Percentiles rank a stretch among this genome's conserved stretches.
Evolutionary conservation across 2,113 vertebrate species (phyloP).

Genomic region (Corvus cornix): DNA sequence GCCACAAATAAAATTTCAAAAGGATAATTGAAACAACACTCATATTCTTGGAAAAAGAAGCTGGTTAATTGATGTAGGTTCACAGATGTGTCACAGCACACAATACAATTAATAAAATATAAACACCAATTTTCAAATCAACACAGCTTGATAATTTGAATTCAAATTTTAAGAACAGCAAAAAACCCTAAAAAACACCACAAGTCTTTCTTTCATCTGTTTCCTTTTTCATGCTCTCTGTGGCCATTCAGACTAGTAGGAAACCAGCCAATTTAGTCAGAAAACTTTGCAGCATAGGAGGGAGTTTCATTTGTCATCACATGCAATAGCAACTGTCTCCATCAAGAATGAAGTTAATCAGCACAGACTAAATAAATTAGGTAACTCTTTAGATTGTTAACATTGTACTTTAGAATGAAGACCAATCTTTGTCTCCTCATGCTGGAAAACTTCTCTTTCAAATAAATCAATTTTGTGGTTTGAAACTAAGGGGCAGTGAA

Average conservation of each 20-base stretch:
- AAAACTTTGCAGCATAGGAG: not conserved
- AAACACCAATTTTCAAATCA: slow-evolving; percentile 62
- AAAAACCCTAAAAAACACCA: not conserved
- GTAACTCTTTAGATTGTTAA: not conserved
- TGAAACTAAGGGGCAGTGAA: not conserved
- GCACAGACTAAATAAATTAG: slow-evolving; percentile 7
- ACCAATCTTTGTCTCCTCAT: not conserved
- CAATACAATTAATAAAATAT: slow-evolving; percentile 16
- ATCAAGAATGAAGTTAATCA: slow-evolving; percentile 4
- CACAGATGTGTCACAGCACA: not conserved
- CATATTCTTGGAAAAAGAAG: slow-evolving; percentile 28
- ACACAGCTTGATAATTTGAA: not conserved
- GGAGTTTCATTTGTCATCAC: slow-evolving; percentile 3
- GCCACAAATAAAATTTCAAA: slow-evolving; percentile 36
- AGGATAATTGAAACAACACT: slow-evolving; percentile 36
- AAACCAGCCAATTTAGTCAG: slow-evolving; percentile 13
- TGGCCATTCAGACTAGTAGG: not conserved
- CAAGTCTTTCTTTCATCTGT: not conserved
- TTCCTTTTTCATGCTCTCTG: not conserved
- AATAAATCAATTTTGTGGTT: not conserved
- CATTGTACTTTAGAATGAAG: not conserved
- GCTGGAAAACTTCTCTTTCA: not conserved
- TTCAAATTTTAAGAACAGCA: not conserved
- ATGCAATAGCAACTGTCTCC: slow-evolving; percentile 9
- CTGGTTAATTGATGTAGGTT: slow-evolving; percentile 18